A percentile compares a stretch with the other conserved stretches of the same genome.
phyloP scores from a whole-genome alignment of 2,888 invertebrate species.

The Electrophaes corylata region DNA sequence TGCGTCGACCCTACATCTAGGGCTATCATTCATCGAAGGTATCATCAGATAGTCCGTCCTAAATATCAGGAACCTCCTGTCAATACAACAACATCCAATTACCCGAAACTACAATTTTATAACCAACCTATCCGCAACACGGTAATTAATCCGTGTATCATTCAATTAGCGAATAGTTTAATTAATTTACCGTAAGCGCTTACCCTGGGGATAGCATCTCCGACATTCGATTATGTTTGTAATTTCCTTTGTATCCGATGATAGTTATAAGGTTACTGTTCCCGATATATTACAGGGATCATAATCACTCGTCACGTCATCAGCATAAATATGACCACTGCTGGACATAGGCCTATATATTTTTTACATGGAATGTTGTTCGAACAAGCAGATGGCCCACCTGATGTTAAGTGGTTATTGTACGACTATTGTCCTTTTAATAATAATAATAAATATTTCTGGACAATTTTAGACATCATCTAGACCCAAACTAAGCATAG shows the following conservation, averaged over 20 bases:
- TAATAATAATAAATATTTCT: no score
- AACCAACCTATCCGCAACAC: slow-evolving; percentile 28
- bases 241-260: slow-evolving; percentile 32
- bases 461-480: no score
- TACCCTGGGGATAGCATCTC: slow-evolving; percentile 46
- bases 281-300: background rate
- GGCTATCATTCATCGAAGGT: no score
- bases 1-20: no score
- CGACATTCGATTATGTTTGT: slow-evolving; percentile 62
- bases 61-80: background rate
- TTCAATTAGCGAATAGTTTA: slow-evolving; percentile 64
- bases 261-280: background rate
- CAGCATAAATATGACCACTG: no score
- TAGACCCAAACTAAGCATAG: no score
- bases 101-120: slow-evolving; percentile 30
- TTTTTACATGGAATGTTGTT: no score
- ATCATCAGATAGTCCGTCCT: background rate
- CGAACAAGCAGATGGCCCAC: no score
- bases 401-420: no score
- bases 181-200: slow-evolving; percentile 61
- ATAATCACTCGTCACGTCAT: no score
- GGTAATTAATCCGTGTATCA: slow-evolving; percentile 55
- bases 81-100: slow-evolving; percentile 25
- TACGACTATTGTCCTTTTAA: no score
- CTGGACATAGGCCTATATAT: no score